A percentile compares a stretch with the other conserved stretches of the same genome.
Conservation (phyloP, 2,113 vertebrate genomes). For the Grantiella picta region DNA sequence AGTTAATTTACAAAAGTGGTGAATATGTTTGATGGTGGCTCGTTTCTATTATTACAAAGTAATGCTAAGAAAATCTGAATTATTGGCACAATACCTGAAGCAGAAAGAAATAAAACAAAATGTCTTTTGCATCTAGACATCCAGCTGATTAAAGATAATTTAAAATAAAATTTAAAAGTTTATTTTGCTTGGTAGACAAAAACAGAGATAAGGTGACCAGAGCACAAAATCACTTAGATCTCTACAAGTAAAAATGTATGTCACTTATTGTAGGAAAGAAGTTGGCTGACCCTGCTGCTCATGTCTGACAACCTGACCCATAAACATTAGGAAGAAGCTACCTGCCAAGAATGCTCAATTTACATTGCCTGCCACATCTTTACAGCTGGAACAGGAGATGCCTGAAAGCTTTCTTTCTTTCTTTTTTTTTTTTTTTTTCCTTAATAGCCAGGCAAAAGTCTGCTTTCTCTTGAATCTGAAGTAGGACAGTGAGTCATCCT, state of each 20-base stretch:
- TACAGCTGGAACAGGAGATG: neutral
- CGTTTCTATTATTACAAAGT: neutral
- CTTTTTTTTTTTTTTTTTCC: neutral
- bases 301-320: conserved; percentile 20
- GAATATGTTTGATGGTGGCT: neutral
- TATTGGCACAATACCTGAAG: neutral
- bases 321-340: conserved; percentile 14
- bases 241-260: neutral
- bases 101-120: neutral
- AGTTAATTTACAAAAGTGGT: neutral
- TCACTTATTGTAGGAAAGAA: neutral
- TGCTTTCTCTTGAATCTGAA: neutral
- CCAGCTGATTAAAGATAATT: neutral
- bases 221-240: neutral
- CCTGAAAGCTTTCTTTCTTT: neutral
- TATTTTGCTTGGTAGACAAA: neutral
- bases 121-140: neutral
- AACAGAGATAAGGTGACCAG: neutral
- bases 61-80: neutral
- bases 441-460: neutral
- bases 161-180: neutral
- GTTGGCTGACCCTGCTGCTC: neutral
- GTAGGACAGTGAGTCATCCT: conserved; percentile 17
- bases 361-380: neutral
- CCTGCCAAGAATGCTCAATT: conserved; percentile 25